Evolutionary conservation across 2,113 vertebrate genomes (phyloP).

Genomic region (Coreoperca whiteheadi): DNA sequence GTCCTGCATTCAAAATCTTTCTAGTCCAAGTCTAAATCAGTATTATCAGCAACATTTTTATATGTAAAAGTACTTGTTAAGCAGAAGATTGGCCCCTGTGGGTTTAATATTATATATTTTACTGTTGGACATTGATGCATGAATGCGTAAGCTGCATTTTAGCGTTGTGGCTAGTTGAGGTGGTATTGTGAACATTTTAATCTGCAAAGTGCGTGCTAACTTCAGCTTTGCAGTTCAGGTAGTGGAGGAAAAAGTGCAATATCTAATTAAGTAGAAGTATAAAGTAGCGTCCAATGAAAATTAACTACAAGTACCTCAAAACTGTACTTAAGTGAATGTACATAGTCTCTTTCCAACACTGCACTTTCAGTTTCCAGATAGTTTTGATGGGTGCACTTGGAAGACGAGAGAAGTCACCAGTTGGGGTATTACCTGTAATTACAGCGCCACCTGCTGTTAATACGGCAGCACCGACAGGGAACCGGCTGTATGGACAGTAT

Average conservation of each 20-base stretch:
- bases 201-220: too few relatives aligned
- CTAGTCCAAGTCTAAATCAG: too few relatives aligned
- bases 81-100: too few relatives aligned
- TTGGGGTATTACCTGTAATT: conserved; percentile 86
- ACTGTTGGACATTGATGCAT: too few relatives aligned
- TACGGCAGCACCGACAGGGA: conserved; percentile 92
- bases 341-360: neutral
- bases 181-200: too few relatives aligned
- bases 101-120: too few relatives aligned
- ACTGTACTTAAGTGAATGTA: neutral
- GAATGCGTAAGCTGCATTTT: too few relatives aligned
- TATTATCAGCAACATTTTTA: too few relatives aligned
- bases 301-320: neutral
- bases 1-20: too few relatives aligned
- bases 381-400: neutral
- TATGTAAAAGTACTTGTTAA: too few relatives aligned
- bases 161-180: too few relatives aligned
- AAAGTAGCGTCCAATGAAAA: neutral
- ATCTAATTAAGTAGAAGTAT: neutral
- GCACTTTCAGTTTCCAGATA: neutral
- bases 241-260: neutral
- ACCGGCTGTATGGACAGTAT: conserved; percentile 93
- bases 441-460: conserved; percentile 88
- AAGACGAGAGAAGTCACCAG: neutral
- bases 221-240: too few relatives aligned